Conservation (phyloP, 2,888 invertebrate species). For the Diogma glabrata region DNA sequence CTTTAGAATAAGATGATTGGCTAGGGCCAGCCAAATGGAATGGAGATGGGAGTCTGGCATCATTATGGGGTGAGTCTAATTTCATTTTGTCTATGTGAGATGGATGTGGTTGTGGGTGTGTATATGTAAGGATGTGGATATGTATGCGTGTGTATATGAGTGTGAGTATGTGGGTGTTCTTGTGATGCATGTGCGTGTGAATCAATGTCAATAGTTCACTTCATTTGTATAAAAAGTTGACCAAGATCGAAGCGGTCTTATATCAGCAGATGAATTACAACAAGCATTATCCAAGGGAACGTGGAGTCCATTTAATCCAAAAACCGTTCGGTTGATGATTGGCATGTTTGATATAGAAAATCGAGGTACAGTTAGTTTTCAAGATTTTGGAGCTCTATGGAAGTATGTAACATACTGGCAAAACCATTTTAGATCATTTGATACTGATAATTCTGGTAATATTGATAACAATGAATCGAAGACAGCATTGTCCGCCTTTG, state of each 20-base stretch:
- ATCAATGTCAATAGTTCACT: no score
- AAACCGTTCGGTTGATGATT: constrained; percentile 93
- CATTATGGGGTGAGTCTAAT: no score
- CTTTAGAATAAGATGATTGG: no score
- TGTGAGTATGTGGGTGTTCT: no score
- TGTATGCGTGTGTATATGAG: no score
- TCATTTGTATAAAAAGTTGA: no score
- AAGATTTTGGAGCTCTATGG: constrained; percentile 94
- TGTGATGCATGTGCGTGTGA: no score
- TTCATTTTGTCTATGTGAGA: no score
- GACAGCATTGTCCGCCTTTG: constrained; percentile 81
- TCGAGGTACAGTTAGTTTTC: constrained; percentile 81
- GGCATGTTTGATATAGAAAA: constrained; percentile 93
- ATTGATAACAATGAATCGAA: constrained; percentile 84
- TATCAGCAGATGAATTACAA: constrained; percentile 81
- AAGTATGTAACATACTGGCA: constrained; percentile 98
- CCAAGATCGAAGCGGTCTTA: constrained; percentile 73
- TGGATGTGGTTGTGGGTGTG: no score
- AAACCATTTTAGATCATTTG: constrained; percentile 87
- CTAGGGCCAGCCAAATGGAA: no score
- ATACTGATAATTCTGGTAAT: constrained; percentile 82
- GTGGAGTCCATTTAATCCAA: constrained; percentile 95
- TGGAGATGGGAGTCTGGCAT: no score
- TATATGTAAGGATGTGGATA: no score
- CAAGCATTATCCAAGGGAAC: constrained; percentile 91